A percentile compares a stretch with the other conserved stretches of the same genome.
phyloP scores from a whole-genome alignment of 64 coral and sea anemone species.

The Anthopleura sola region DNA sequence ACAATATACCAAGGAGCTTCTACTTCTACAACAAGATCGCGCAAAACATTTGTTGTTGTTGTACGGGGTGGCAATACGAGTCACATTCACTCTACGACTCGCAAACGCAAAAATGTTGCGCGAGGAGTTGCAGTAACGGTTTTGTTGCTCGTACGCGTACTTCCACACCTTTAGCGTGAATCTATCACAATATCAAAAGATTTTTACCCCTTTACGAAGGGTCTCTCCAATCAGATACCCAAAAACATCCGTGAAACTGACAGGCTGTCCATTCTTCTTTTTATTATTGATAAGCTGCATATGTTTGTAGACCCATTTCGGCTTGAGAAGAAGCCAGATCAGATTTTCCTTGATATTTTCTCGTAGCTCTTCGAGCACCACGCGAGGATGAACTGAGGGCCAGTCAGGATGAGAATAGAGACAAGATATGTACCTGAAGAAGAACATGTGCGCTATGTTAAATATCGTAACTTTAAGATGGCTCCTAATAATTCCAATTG shows the following conservation, averaged over 20 bases:
- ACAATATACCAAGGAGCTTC: too few species aligned
- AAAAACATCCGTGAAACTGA: constrained; percentile 50
- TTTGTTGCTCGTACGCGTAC: too few species aligned
- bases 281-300: constrained; percentile 38
- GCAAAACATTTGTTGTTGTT: too few species aligned
- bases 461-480: too few species aligned
- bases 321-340: constrained; percentile 32
- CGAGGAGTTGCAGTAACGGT: too few species aligned
- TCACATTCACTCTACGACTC: too few species aligned
- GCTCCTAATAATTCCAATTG: too few species aligned
- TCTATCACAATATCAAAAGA: not conserved
- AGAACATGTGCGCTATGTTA: not conserved
- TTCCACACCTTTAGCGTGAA: too few species aligned
- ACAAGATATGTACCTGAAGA: constrained; percentile 55
- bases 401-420: constrained; percentile 68
- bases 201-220: constrained; percentile 52
- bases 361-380: constrained; percentile 39
- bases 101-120: too few species aligned
- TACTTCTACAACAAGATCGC: too few species aligned
- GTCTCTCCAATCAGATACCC: constrained; percentile 60
- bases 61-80: too few species aligned
- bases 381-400: constrained; percentile 33
- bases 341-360: constrained; percentile 47
- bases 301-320: constrained; percentile 57
- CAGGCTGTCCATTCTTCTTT: constrained; percentile 31